These are phyloP conservation scores for Ornithoptera alexandrae DNA, from an alignment of 2,888 invertebrate species.

Conservation along the genomic window DNA sequence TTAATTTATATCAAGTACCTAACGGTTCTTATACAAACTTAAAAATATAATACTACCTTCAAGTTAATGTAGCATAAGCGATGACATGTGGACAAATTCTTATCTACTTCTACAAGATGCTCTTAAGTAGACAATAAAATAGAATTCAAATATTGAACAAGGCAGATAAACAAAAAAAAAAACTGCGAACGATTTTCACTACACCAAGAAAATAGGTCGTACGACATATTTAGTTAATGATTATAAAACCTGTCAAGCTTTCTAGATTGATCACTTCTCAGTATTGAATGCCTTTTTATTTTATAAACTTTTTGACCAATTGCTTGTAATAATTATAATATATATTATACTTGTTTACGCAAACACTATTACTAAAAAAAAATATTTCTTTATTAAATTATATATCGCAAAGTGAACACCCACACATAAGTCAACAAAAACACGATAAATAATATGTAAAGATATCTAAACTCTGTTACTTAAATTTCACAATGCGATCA, in stretches of 20 bases:
- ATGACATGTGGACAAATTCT: too few relatives aligned
- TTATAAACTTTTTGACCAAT: constrained; percentile 13
- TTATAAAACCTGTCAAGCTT: constrained; percentile 26
- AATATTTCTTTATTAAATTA: too few relatives aligned
- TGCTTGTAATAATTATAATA: not conserved
- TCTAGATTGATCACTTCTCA: constrained; percentile 25
- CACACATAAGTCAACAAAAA: too few relatives aligned
- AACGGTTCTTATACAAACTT: too few relatives aligned
- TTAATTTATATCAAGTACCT: too few relatives aligned
- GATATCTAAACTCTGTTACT: too few relatives aligned
- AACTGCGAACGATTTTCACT: constrained; percentile 16
- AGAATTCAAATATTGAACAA: not conserved
- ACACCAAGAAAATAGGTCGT: constrained; percentile 20
- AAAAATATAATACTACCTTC: too few relatives aligned
- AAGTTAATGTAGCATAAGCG: too few relatives aligned
- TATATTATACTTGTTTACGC: not conserved
- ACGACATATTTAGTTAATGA: constrained; percentile 27
- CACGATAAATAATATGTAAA: too few relatives aligned
- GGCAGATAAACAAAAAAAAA: constrained; percentile 1
- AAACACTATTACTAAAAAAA: not conserved
- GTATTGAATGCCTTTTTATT: constrained; percentile 9
- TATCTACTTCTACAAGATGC: too few relatives aligned
- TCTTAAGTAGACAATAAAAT: not conserved
- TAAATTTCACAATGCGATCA: too few relatives aligned
- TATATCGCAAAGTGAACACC: too few relatives aligned